Evolutionary conservation across 2,888 invertebrate genomes (phyloP).

Genomic region (Caenorhabditis sinica): DNA sequence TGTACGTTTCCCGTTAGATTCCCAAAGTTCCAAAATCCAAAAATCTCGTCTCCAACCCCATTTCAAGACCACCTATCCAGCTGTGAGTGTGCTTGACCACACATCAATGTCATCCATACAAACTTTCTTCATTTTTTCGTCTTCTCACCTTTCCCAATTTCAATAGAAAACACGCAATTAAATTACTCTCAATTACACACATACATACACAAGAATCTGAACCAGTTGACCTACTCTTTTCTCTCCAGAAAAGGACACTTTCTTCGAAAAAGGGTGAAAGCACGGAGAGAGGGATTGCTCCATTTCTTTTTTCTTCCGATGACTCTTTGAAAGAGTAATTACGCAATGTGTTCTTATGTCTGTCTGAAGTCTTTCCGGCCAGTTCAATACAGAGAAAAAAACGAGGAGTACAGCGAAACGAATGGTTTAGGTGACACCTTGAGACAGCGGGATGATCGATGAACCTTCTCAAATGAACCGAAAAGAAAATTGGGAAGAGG

Average conservation of each 20-base stretch:
- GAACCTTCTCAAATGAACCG: slow-evolving; percentile 20
- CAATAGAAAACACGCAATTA: slow-evolving; percentile 40
- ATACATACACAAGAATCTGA: slow-evolving; percentile 8
- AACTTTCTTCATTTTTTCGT: neutral
- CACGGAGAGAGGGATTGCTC: slow-evolving; percentile 24
- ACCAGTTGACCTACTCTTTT: slow-evolving; percentile 51
- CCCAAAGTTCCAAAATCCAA: no score
- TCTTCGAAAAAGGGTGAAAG: slow-evolving; percentile 6
- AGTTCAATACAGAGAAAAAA: neutral
- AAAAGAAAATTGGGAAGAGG: slow-evolving; percentile 18
- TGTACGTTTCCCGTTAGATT: no score
- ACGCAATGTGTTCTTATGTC: slow-evolving; percentile 26
- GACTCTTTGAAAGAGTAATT: slow-evolving; percentile 8
- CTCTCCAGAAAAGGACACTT: slow-evolving; percentile 23
- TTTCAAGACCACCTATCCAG: neutral
- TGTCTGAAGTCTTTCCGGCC: neutral
- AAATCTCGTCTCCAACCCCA: no score
- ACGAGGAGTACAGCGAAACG: slow-evolving; percentile 11
- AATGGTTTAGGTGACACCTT: slow-evolving; percentile 34
- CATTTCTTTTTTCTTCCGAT: slow-evolving; percentile 17
- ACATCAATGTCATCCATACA: neutral
- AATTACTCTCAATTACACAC: neutral
- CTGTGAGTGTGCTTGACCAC: neutral
- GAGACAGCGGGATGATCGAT: slow-evolving; percentile 16
- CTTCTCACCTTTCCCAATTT: slow-evolving; percentile 8